These are phyloP conservation scores for Oncorhynchus tshawytscha DNA, from an alignment of 2,113 vertebrate genomes.

Conservation along the genomic window DNA sequence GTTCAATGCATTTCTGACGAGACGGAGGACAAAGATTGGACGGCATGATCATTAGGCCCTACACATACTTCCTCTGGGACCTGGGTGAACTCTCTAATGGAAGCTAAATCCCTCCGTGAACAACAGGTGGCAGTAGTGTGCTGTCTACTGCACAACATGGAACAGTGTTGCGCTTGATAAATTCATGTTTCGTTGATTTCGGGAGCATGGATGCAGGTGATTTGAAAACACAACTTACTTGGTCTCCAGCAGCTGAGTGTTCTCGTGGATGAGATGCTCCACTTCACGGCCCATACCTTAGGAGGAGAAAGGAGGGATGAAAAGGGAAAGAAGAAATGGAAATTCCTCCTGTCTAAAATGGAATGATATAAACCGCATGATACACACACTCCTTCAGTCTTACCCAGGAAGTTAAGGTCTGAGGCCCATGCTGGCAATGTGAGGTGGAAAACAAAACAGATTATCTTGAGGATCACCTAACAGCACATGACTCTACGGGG, in stretches of 20 bases:
- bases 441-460: slow-evolving; percentile 67
- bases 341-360: background rate
- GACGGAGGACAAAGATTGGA: background rate
- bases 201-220: background rate
- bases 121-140: slow-evolving; percentile 32
- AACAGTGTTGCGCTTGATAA: no score
- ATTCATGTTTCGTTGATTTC: background rate
- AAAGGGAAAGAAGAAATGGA: background rate
- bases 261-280: slow-evolving; percentile 97
- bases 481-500: background rate
- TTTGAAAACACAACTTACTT: slow-evolving; percentile 79
- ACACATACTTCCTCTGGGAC: background rate
- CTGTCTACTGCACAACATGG: background rate
- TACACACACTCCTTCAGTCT: slow-evolving; percentile 55
- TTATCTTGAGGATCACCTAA: background rate
- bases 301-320: slow-evolving; percentile 40
- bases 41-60: no score
- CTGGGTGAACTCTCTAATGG: background rate
- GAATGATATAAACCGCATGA: background rate
- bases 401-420: slow-evolving; percentile 90
- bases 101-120: background rate
- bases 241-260: slow-evolving; percentile 93
- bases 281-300: slow-evolving; percentile 98
- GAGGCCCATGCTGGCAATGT: slow-evolving; percentile 80
- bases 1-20: slow-evolving; percentile 90